These are phyloP conservation scores for Erynnis tages DNA, from an alignment of 2,888 invertebrate species.

Conservation along the genomic window DNA sequence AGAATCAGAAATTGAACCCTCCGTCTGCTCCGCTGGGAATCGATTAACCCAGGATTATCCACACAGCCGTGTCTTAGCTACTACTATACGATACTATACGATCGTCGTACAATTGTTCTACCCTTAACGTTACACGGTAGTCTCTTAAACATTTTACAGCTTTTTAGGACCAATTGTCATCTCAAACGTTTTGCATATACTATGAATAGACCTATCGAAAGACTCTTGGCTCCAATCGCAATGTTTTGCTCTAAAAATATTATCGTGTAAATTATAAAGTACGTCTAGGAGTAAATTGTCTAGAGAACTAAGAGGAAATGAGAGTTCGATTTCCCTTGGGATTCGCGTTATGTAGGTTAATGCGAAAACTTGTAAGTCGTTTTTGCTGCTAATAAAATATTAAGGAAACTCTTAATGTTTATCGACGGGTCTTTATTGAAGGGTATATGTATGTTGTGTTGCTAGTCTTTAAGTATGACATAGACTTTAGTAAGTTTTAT, in stretches of 20 bases:
- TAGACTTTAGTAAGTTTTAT: no score
- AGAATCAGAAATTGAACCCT: no score
- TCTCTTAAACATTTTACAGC: no score
- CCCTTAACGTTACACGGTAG: no score
- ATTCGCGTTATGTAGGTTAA: conserved; percentile 7
- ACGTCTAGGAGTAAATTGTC: conserved; percentile 6
- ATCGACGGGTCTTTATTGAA: neutral
- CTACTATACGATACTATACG: no score
- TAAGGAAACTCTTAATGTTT: neutral
- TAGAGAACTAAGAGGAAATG: conserved; percentile 13
- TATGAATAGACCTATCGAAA: conserved; percentile 5
- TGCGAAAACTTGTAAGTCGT: conserved; percentile 7
- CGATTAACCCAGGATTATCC: no score
- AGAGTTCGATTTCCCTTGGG: conserved; percentile 15
- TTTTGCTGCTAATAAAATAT: conserved; percentile 3
- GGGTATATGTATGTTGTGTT: no score
- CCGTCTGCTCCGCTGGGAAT: no score
- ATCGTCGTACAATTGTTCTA: no score
- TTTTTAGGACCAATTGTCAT: no score
- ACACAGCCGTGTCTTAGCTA: no score
- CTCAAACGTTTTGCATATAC: neutral
- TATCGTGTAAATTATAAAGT: neutral
- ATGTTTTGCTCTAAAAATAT: neutral
- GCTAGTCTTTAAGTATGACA: no score
- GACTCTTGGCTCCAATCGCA: neutral